Conservation (phyloP, 2,797 vertebrate species). For the Agapornis canus region DNA sequence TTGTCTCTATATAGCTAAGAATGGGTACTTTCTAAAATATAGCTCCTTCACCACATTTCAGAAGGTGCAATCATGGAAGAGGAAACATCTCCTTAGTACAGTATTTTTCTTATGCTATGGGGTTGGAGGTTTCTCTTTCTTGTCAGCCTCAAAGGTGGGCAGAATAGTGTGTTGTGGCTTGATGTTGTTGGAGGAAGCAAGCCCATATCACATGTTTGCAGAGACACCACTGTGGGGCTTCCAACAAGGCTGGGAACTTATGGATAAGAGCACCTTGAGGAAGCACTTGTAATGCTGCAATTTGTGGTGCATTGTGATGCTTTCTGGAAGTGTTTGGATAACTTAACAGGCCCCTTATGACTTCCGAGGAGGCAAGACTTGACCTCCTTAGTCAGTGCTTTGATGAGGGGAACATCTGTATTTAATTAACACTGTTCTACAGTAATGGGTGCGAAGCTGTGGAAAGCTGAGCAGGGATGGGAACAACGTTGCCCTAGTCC, state of each 20-base stretch:
- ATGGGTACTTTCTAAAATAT: not conserved
- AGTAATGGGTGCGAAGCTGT: not conserved
- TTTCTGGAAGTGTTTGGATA: constrained; percentile 24
- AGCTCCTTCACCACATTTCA: not conserved
- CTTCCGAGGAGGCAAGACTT: not conserved
- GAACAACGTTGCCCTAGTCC: not conserved
- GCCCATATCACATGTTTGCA: not conserved
- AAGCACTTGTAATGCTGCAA: not conserved
- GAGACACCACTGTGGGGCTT: not conserved
- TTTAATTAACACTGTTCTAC: constrained; percentile 55
- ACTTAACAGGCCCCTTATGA: not conserved
- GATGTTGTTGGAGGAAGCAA: not conserved
- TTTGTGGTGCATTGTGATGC: not conserved
- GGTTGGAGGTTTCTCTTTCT: not conserved
- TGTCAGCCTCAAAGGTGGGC: not conserved
- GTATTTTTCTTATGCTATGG: not conserved
- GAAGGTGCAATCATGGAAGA: not conserved
- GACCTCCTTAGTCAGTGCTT: not conserved
- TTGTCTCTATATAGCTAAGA: not conserved
- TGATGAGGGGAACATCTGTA: not conserved
- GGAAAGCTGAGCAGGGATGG: constrained; percentile 12
- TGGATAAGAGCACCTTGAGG: not conserved
- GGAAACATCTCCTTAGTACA: not conserved
- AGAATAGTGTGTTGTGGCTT: not conserved
- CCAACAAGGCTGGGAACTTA: not conserved